Percentiles rank a stretch among this genome's conserved stretches.
These are phyloP conservation scores for Sebastes itinus DNA, from an alignment of 2,797 vertebrate species.

Conservation along the genomic window DNA sequence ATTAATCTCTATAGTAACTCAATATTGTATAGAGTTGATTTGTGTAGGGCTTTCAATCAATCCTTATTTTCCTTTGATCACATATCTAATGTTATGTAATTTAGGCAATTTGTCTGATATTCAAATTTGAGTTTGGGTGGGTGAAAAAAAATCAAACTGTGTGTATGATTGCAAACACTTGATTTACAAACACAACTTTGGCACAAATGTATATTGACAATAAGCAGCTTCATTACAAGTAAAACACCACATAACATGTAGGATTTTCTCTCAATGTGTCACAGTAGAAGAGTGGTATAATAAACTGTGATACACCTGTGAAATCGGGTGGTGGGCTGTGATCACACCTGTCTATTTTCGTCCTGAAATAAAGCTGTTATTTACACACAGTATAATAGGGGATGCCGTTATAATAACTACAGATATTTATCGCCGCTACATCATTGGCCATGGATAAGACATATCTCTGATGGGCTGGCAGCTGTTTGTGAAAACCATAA, in stretches of 20 bases:
- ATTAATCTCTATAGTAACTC: not conserved
- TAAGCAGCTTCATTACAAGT: conserved; percentile 7
- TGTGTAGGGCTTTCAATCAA: not conserved
- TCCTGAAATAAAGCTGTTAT: not conserved
- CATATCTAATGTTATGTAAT: not conserved
- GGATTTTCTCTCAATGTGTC: conserved; percentile 54
- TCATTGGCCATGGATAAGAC: not conserved
- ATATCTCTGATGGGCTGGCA: not conserved
- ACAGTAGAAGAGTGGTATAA: not conserved
- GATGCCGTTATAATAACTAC: not conserved
- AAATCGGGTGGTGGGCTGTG: not conserved
- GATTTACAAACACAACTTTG: conserved; percentile 30
- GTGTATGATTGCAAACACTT: conserved; percentile 18
- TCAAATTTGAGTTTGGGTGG: not conserved
- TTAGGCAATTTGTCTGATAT: not conserved
- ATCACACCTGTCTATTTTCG: not conserved
- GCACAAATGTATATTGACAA: conserved; percentile 27
- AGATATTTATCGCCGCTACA: not conserved
- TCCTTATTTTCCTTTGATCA: not conserved
- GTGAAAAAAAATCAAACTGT: not conserved
- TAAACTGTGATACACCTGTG: not conserved
- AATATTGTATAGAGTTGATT: not conserved
- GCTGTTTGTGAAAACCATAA: not conserved
- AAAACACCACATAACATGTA: conserved; percentile 33
- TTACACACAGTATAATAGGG: not conserved